Conservation (phyloP, 1,140 invertebrate species). For the Branchinecta lynchi region DNA sequence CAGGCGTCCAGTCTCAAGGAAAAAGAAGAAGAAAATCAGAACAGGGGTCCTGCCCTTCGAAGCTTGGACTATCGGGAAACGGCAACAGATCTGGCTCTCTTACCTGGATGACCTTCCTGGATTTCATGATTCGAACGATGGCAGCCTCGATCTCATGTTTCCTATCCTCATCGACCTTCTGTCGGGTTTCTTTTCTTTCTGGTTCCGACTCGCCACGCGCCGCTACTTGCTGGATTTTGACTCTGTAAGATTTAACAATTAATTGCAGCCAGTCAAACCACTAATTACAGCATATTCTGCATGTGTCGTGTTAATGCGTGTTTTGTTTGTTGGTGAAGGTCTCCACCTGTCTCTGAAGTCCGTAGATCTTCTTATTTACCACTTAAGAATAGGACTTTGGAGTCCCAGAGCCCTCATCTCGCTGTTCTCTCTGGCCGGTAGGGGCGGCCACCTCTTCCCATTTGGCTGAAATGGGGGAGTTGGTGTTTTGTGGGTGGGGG, state of each 20-base stretch:
- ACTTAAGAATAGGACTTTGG: conserved; percentile 24
- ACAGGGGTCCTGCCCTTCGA: background rate
- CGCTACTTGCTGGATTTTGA: conserved; percentile 84
- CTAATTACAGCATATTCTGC: too few relatives aligned
- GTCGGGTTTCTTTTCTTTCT: conserved; percentile 89
- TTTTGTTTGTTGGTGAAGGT: conserved; percentile 12
- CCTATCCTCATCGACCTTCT: conserved; percentile 95
- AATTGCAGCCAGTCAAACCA: too few relatives aligned
- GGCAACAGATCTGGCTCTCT: conserved; percentile 13
- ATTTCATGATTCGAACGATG: conserved; percentile 99
- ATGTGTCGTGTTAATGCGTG: too few relatives aligned
- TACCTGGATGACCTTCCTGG: conserved; percentile 79
- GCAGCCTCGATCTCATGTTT: conserved; percentile 99
- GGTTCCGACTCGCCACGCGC: conserved; percentile 97
- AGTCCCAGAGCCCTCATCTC: too few relatives aligned
- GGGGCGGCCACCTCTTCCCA: too few relatives aligned
- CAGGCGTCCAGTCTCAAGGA: too few relatives aligned
- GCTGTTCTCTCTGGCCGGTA: too few relatives aligned
- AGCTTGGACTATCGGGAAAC: background rate
- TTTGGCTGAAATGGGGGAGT: too few relatives aligned
- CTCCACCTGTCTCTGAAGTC: background rate
- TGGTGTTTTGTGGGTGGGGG: too few relatives aligned
- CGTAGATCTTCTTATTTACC: background rate
- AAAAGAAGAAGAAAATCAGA: too few relatives aligned
- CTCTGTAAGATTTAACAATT: conserved; percentile 37